Conservation (phyloP, 2,113 vertebrate genomes). For the Macaca mulatta region DNA sequence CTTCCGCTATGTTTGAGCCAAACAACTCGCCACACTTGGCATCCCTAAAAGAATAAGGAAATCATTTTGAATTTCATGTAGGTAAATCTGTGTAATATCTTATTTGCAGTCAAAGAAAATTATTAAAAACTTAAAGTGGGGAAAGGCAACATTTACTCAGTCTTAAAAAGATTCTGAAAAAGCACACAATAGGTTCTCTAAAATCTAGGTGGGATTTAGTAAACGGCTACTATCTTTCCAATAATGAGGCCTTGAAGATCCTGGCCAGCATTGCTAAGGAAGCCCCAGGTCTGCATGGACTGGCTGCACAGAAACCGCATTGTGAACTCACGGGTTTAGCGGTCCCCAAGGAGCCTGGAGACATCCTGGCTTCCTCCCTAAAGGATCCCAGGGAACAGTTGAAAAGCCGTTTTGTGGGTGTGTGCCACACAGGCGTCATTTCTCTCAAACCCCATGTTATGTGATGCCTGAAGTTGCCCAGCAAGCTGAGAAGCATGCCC, state of each 20-base stretch:
- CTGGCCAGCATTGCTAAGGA: not conserved
- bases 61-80: constrained; percentile 11
- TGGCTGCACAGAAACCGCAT: accelerated
- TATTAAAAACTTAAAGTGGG: not conserved
- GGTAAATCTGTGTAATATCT: not conserved
- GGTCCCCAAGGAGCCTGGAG: too few relatives aligned
- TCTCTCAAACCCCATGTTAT: accelerated
- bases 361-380: not conserved
- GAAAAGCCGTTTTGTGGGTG: not conserved
- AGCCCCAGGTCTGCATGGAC: constrained; percentile 18
- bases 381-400: accelerated
- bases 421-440: accelerated
- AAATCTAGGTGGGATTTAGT: constrained; percentile 17
- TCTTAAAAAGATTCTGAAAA: not conserved
- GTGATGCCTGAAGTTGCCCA: accelerated
- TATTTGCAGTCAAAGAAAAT: constrained; percentile 46
- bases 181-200: constrained; percentile 17
- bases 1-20: not conserved
- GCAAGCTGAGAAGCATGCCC: accelerated
- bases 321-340: not conserved
- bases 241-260: constrained; percentile 24
- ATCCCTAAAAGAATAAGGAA: constrained; percentile 8
- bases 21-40: not conserved
- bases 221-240: constrained; percentile 36
- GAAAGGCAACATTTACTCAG: not conserved